Percentiles rank a stretch among this genome's conserved stretches.
These are phyloP conservation scores for Catocala fraxini DNA, from an alignment of 2,888 invertebrate species.

Conservation along the genomic window DNA sequence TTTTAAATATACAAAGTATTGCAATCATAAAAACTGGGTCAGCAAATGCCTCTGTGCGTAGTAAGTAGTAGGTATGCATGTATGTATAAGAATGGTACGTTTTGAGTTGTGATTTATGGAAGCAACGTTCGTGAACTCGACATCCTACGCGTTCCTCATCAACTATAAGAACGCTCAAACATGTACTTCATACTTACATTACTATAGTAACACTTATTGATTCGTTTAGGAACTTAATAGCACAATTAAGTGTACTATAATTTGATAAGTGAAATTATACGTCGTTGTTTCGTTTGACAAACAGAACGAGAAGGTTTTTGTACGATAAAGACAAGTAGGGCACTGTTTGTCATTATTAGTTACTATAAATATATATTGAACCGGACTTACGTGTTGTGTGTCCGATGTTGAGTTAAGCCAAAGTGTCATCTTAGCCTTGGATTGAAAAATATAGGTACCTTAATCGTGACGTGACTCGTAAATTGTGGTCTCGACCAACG, in stretches of 20 bases:
- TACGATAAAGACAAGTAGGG: constrained; percentile 21
- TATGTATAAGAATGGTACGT: constrained; percentile 20
- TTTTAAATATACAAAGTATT: constrained; percentile 47
- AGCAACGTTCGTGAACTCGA: constrained; percentile 33
- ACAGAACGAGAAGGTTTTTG: constrained; percentile 27
- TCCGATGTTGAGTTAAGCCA: constrained; percentile 8
- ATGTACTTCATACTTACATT: constrained; percentile 20
- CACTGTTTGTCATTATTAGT: constrained; percentile 18
- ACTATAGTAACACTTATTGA: constrained; percentile 30
- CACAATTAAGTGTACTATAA: constrained; percentile 24
- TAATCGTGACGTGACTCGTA: no score
- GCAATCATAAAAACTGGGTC: constrained; percentile 47
- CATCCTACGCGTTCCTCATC: constrained; percentile 33
- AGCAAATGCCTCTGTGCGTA: constrained; percentile 28
- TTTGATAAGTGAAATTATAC: constrained; percentile 17
- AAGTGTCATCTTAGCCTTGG: constrained; percentile 5
- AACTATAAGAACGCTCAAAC: constrained; percentile 28
- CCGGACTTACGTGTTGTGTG: neutral
- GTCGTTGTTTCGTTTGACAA: constrained; percentile 14
- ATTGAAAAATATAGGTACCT: neutral
- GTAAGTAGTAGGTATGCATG: constrained; percentile 9
- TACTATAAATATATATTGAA: constrained; percentile 10
- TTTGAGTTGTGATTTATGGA: constrained; percentile 44
- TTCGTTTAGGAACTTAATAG: constrained; percentile 18
- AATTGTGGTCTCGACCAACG: no score